These are phyloP conservation scores for Pissodes strobi DNA, from an alignment of 1,140 invertebrate species.

Conservation along the genomic window DNA sequence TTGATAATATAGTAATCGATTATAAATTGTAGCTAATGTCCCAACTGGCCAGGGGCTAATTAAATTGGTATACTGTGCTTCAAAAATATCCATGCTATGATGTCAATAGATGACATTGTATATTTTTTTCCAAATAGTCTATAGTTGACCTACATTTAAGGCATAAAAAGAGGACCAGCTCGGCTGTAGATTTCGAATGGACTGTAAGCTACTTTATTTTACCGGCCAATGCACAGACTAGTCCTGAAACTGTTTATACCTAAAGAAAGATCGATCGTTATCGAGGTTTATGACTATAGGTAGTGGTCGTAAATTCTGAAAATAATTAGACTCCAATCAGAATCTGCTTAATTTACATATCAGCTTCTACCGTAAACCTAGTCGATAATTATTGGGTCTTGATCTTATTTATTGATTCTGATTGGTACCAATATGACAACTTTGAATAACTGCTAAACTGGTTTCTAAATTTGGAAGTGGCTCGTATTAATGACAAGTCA, in stretches of 20 bases:
- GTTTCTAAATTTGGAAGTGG: neutral
- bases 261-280: conserved; percentile 6
- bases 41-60: too few species aligned
- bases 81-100: too few species aligned
- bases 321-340: conserved; percentile 16
- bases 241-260: too few species aligned
- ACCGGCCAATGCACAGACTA: too few species aligned
- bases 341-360: conserved; percentile 13
- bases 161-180: neutral
- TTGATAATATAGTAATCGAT: too few species aligned
- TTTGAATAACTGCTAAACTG: conserved; percentile 8
- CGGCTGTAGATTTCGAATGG: neutral
- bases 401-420: conserved; percentile 20
- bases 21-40: too few species aligned
- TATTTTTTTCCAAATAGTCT: too few species aligned
- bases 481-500: neutral
- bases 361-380: conserved; percentile 9
- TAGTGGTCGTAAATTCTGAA: neutral
- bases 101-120: too few species aligned
- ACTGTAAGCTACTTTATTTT: too few species aligned
- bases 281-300: conserved; percentile 13
- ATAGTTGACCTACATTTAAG: too few species aligned
- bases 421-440: conserved; percentile 15
- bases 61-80: too few species aligned
- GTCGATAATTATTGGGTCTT: conserved; percentile 11